phyloP scores from a whole-genome alignment of 2,797 vertebrate species.

The Rachycentron canadum region DNA sequence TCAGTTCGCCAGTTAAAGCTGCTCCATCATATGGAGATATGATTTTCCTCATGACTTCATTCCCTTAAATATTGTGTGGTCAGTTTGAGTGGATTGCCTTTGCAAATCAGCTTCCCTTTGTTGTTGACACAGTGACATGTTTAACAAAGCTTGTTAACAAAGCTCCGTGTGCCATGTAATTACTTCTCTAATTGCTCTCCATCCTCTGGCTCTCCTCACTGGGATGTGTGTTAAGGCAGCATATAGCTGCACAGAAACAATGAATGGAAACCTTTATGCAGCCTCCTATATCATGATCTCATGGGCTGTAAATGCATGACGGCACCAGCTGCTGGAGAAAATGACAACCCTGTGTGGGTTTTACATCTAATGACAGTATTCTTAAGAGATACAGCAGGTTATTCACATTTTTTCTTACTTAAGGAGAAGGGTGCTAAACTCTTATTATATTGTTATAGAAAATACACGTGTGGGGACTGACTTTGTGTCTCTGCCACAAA shows the following conservation, averaged over 20 bases:
- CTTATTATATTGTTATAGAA: neutral
- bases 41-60: neutral
- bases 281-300: constrained; percentile 71
- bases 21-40: neutral
- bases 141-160: constrained; percentile 64
- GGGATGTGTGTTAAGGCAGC: constrained; percentile 42
- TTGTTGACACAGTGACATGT: constrained; percentile 46
- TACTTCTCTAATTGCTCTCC: constrained; percentile 50
- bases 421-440: constrained; percentile 11
- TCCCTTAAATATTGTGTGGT: neutral
- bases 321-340: constrained; percentile 46
- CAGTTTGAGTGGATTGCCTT: constrained; percentile 10
- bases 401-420: constrained; percentile 26
- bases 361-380: constrained; percentile 54
- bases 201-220: constrained; percentile 25
- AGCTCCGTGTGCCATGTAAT: constrained; percentile 45
- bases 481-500: constrained; percentile 6
- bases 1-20: constrained; percentile 6
- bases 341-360: constrained; percentile 59
- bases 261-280: constrained; percentile 57
- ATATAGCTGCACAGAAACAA: constrained; percentile 48
- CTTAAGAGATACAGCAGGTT: constrained; percentile 15
- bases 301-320: constrained; percentile 68
- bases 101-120: constrained; percentile 25
- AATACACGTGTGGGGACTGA: constrained; percentile 3